Evolutionary conservation across 2,888 invertebrate genomes (phyloP).

Genomic region (Thelaira solivaga): DNA sequence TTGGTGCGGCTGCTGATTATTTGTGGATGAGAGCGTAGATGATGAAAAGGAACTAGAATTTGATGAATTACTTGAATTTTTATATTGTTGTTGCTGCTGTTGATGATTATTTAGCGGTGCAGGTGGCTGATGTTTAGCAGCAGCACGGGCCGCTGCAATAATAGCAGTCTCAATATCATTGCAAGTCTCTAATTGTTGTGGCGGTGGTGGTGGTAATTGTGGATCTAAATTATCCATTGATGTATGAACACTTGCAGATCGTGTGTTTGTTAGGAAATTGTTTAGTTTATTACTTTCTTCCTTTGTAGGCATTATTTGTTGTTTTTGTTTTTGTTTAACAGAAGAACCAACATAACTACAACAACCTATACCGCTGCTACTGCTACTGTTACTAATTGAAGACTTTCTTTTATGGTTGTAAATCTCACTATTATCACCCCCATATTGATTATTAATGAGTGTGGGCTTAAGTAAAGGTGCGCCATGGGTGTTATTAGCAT

Average conservation of each 20-base stretch:
- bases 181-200: conserved; percentile 74
- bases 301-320: conserved; percentile 34
- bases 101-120: conserved; percentile 34
- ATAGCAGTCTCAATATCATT: conserved; percentile 75
- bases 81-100: conserved; percentile 58
- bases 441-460: conserved; percentile 69
- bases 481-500: conserved; percentile 55
- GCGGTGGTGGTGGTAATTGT: conserved; percentile 42
- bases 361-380: conserved; percentile 55
- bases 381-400: conserved; percentile 52
- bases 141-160: conserved; percentile 74
- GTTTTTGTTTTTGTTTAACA: conserved; percentile 20
- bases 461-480: conserved; percentile 60
- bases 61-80: conserved; percentile 62
- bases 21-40: conserved; percentile 54
- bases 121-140: conserved; percentile 65
- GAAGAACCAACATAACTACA: conserved; percentile 9
- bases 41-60: conserved; percentile 65
- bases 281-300: conserved; percentile 54
- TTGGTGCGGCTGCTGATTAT: conserved; percentile 47
- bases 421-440: conserved; percentile 72
- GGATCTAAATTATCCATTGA: conserved; percentile 54
- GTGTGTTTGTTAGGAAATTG: conserved; percentile 48
- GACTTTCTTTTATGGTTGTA: conserved; percentile 60
- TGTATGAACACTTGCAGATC: conserved; percentile 51